These are phyloP conservation scores for Carterocephalus palaemon DNA, from an alignment of 2,888 invertebrate genomes.

Conservation along the genomic window DNA sequence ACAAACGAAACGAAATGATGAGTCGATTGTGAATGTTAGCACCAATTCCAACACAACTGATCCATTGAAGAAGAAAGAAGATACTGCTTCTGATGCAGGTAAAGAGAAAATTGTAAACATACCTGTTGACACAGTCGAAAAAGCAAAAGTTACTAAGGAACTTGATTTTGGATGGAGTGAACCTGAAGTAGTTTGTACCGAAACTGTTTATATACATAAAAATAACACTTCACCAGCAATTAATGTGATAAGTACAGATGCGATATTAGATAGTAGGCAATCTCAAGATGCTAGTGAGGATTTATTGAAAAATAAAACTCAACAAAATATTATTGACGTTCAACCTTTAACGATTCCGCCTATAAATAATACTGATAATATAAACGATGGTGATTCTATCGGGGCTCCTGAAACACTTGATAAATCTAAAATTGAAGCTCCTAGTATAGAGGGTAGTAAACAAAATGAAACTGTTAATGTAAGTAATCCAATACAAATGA, in stretches of 20 bases:
- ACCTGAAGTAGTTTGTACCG: background rate
- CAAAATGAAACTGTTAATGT: background rate
- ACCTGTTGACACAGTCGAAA: no score
- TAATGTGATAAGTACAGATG: background rate
- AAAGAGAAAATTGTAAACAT: no score
- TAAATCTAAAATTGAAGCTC: slow-evolving; percentile 11
- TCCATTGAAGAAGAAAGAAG: no score
- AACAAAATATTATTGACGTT: background rate
- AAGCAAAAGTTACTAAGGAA: no score
- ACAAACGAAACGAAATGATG: background rate
- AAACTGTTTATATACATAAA: background rate
- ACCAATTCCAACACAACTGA: no score
- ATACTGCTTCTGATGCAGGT: no score
- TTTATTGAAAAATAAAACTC: background rate
- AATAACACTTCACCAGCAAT: background rate
- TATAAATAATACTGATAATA: slow-evolving; percentile 16
- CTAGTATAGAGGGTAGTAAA: slow-evolving; percentile 12
- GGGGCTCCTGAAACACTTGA: background rate
- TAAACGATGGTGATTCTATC: background rate
- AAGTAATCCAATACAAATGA: slow-evolving; percentile 1
- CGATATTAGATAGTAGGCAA: slow-evolving; percentile 1
- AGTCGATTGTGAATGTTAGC: background rate
- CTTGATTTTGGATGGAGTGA: background rate
- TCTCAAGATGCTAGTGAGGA: background rate
- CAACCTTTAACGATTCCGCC: slow-evolving; percentile 18